These are phyloP conservation scores for Brevimyrus niger DNA, from an alignment of 2,113 vertebrate genomes.

Conservation along the genomic window DNA sequence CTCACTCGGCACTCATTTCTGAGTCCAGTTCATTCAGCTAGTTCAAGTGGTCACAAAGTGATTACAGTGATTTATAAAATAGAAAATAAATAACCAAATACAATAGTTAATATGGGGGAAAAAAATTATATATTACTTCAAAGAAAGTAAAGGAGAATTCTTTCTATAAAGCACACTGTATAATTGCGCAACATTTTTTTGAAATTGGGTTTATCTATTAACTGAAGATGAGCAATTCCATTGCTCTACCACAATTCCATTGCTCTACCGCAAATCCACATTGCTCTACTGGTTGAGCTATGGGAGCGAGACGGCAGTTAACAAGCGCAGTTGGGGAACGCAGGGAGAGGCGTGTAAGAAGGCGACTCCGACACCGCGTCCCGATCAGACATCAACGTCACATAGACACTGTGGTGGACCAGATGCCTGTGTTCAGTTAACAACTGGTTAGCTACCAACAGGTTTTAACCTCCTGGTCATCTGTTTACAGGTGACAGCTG, in stretches of 20 bases:
- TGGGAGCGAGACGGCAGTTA: neutral
- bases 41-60: neutral
- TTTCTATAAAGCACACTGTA: neutral
- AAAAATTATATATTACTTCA: neutral
- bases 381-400: neutral
- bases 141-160: neutral
- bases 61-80: neutral
- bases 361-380: neutral
- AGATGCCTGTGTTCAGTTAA: neutral
- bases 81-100: neutral
- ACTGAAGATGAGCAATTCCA: neutral
- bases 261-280: neutral
- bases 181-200: neutral
- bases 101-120: neutral
- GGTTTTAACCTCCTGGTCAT: neutral
- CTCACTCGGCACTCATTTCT: neutral
- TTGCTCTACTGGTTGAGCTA: neutral
- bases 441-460: neutral
- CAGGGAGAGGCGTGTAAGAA: neutral
- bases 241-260: neutral
- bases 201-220: neutral
- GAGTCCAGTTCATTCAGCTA: neutral
- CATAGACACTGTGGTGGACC: neutral
- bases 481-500: constrained; percentile 80
- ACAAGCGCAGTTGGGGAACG: neutral